A percentile compares a stretch with the other conserved stretches of the same genome.
Evolutionary conservation across 1,140 invertebrate species (phyloP).

Genomic region (Drusus annulatus): DNA sequence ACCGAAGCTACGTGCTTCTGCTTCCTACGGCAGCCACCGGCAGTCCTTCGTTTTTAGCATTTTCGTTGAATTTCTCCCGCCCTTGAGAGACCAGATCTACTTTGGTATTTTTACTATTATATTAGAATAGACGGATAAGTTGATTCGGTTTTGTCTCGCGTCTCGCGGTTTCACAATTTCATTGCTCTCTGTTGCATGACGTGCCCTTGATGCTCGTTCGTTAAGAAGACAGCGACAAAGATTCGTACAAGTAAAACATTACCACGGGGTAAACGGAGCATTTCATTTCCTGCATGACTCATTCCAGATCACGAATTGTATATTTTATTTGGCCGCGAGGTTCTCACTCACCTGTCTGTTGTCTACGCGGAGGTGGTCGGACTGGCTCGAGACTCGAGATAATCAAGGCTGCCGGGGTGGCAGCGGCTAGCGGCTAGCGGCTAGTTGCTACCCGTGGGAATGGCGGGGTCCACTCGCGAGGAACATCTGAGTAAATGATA

Average conservation of each 20-base stretch:
- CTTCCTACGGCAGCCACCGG: too few species aligned
- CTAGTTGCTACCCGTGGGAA: constrained; percentile 29
- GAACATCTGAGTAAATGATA: constrained; percentile 19
- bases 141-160: background rate
- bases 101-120: background rate
- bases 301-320: background rate
- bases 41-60: too few species aligned
- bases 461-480: constrained; percentile 21
- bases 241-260: constrained; percentile 1
- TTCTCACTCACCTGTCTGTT: constrained; percentile 10
- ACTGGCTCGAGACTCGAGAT: constrained; percentile 2
- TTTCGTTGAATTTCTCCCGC: too few species aligned
- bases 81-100: background rate
- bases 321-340: background rate
- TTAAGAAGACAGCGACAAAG: background rate
- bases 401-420: constrained; percentile 39
- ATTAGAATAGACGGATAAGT: background rate
- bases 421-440: too few species aligned
- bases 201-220: constrained; percentile 37
- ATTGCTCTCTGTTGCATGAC: constrained; percentile 41
- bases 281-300: background rate
- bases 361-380: background rate
- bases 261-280: constrained; percentile 1
- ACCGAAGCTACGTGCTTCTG: too few species aligned
- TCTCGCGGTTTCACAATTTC: constrained; percentile 8